Percentiles rank a stretch among this genome's conserved stretches.
These are phyloP conservation scores for Gymnobelideus leadbeateri DNA, from an alignment of 2,113 vertebrate species.

Conservation along the genomic window DNA sequence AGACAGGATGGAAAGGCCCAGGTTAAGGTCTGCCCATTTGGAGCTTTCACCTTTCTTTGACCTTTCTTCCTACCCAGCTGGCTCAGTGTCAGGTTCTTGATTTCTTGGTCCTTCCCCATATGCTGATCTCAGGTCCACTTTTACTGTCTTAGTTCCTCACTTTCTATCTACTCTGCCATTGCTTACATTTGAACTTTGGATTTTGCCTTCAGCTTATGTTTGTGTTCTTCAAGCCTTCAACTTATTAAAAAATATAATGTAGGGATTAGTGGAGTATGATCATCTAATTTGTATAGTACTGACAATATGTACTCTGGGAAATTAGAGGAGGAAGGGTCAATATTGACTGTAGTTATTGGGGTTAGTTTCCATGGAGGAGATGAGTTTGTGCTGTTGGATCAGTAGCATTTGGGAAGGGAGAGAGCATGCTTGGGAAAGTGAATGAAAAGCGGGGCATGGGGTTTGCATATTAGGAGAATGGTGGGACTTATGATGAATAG, in stretches of 20 bases:
- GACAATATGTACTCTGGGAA: neutral
- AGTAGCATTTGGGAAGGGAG: no score
- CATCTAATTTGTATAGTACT: neutral
- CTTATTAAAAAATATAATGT: neutral
- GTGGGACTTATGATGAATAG: no score
- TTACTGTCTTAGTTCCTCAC: neutral
- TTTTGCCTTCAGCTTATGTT: neutral
- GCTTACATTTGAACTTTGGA: neutral
- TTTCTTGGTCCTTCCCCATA: neutral
- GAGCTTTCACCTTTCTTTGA: neutral
- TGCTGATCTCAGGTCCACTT: neutral
- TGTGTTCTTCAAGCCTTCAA: neutral
- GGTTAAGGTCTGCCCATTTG: neutral
- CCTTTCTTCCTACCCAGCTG: no score
- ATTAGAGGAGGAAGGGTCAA: neutral
- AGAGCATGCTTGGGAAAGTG: no score
- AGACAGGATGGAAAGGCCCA: neutral
- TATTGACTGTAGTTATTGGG: no score
- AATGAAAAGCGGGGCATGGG: no score
- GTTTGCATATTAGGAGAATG: no score
- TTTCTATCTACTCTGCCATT: neutral
- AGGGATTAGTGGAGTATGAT: neutral
- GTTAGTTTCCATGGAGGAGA: neutral
- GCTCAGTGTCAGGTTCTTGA: neutral
- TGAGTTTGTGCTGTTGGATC: no score